A percentile compares a stretch with the other conserved stretches of the same genome.
phyloP scores from a whole-genome alignment of 2,113 vertebrate genomes.

The Reinhardtius hippoglossoides region DNA sequence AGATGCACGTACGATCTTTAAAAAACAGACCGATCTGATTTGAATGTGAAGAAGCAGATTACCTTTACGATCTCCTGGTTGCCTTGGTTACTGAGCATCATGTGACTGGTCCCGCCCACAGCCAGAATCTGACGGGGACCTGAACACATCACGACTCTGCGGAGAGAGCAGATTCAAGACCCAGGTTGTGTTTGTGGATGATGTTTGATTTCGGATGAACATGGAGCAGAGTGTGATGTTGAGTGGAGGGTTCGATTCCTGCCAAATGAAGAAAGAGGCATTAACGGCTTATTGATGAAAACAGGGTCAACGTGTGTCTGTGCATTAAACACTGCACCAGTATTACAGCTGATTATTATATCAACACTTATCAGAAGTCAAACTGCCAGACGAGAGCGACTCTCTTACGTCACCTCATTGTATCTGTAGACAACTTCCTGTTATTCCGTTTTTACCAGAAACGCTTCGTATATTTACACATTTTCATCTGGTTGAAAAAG shows the following conservation, averaged over 20 bases:
- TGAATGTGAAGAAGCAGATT: conserved; percentile 78
- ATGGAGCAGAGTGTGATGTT: too few species aligned
- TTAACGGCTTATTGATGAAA: too few species aligned
- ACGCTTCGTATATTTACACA: conserved; percentile 21
- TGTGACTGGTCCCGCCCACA: too few species aligned
- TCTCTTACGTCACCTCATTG: conserved; percentile 59
- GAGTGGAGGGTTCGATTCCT: too few species aligned
- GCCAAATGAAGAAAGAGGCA: too few species aligned
- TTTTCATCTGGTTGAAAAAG: conserved; percentile 55
- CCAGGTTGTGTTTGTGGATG: not conserved
- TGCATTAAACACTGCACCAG: conserved; percentile 5
- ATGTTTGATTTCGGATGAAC: not conserved
- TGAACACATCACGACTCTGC: too few species aligned
- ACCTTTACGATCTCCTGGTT: conserved; percentile 77
- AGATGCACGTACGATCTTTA: conserved; percentile 41
- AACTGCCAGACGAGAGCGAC: conserved; percentile 76
- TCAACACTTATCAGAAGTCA: conserved; percentile 22
- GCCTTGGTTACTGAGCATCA: conserved; percentile 71
- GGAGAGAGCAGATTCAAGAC: not conserved
- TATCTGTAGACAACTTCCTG: conserved; percentile 54
- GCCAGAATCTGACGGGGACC: too few species aligned
- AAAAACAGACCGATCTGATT: conserved; percentile 20
- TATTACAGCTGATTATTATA: conserved; percentile 11
- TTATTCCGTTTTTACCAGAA: conserved; percentile 41
- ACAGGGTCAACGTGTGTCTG: not conserved